Base-by-base conservation (phyloP, 2,888 invertebrate genomes). In the Trachelus tabidus region DNA sequence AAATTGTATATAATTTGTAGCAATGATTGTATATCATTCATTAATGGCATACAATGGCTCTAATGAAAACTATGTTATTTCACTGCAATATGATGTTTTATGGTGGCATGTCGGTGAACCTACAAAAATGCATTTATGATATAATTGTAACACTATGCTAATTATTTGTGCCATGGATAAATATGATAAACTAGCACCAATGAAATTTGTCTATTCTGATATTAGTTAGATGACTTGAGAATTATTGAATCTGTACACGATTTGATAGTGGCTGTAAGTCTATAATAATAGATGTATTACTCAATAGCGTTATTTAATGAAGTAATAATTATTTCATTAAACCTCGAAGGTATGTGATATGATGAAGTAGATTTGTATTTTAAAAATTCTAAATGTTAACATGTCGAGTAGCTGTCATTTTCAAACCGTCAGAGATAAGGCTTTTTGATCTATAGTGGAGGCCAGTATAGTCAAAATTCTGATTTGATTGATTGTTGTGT, bases 1-100 rank as follows among this genome's bases (percentile, higher is more conserved):
- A 73, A 82, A 83, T 40, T 40, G 12, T 40, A 15, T 40, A 4
- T 15, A 40, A 40, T 23, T 56, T 56, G 9, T 23, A 23, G 56
- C 23, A 56, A 56, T 23, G 9, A 15, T 56, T 56, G 23, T 9
- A 56, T 9, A 23, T 23, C 23, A 23, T 56, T 23, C 9, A 23
- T 23, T 56, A 23, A 56, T 56, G 56, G 23, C 6, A 23, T 56
- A 56, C 9, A 56, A 56, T 56, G 9, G 56, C 23, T 23, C 56
- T 56, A 56, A 56, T 23, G 56, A 56, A 56, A 23, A 56, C 0
- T 56, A 9, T 56, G 23, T 56, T 56, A 56, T 56, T 56, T 56
- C 23, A 15, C 9, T 56, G 56, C 2, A 56, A 56, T 56, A 23
- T 56, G 40, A 40, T 23, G 2, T 56, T 56, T 56, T 56, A 56